A percentile compares a stretch with the other conserved stretches of the same genome.
These are phyloP conservation scores for Eupithecia insigniata DNA, from an alignment of 2,888 invertebrate genomes.

Conservation along the genomic window DNA sequence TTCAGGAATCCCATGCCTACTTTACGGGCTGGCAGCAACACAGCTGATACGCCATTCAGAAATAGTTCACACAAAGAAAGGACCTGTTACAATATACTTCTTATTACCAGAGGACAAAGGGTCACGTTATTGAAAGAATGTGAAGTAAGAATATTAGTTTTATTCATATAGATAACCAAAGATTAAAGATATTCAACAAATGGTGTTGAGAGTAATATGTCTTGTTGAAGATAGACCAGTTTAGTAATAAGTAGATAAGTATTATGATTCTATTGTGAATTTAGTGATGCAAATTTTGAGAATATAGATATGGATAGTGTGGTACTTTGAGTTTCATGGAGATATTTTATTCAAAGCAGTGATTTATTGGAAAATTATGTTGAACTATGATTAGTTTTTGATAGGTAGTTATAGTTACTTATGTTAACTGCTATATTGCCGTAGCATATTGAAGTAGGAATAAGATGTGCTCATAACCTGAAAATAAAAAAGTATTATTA, in stretches of 20 bases:
- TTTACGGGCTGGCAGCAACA: constrained; percentile 95
- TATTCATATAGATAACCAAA: neutral
- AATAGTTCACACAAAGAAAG: constrained; percentile 88
- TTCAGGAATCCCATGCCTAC: constrained; percentile 94
- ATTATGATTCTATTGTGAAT: neutral
- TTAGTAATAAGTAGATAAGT: neutral
- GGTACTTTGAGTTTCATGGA: neutral
- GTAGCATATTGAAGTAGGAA: constrained; percentile 70
- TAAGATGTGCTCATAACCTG: constrained; percentile 69
- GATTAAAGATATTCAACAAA: neutral
- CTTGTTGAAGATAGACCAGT: neutral
- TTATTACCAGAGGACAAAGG: constrained; percentile 95
- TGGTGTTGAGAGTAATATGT: neutral
- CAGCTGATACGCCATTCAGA: constrained; percentile 92
- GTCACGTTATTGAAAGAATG: constrained; percentile 80
- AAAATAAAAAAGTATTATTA: constrained; percentile 20
- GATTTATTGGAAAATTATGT: neutral
- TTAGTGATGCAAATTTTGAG: neutral
- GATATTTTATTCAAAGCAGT: neutral
- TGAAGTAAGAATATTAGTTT: neutral
- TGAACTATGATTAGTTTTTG: no score
- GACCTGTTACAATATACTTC: constrained; percentile 93
- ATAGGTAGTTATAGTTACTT: no score
- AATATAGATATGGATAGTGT: neutral
- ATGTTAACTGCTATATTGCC: constrained; percentile 54